Evolutionary conservation across 2,797 vertebrate genomes (phyloP).

Genomic region (Enteromius trimaculatus): DNA sequence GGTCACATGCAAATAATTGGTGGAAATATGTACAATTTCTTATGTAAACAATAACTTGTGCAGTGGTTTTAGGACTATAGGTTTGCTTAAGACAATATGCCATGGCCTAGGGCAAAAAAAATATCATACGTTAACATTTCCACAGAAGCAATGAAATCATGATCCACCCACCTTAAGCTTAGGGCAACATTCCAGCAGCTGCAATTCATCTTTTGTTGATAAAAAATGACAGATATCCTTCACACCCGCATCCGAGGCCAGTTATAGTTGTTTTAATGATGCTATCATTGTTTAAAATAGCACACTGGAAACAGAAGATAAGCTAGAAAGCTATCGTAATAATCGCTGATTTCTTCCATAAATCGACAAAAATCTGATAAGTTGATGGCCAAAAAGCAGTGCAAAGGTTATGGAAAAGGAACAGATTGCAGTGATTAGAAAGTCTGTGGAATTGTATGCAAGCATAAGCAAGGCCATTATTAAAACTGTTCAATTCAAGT

Average conservation of each 20-base stretch:
- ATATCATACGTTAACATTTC: not conserved
- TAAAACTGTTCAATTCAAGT: not conserved
- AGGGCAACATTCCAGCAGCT: not conserved
- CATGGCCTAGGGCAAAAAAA: not conserved
- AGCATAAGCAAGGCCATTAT: not conserved
- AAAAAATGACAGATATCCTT: slow-evolving; percentile 34
- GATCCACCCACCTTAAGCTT: slow-evolving; percentile 23
- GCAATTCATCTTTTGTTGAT: slow-evolving; percentile 15
- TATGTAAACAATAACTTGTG: not conserved
- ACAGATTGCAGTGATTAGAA: not conserved
- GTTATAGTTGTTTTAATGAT: not conserved
- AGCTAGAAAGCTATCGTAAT: not conserved
- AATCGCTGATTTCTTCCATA: not conserved
- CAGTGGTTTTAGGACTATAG: not conserved
- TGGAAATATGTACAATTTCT: not conserved
- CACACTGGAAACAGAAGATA: not conserved
- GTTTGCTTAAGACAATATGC: not conserved
- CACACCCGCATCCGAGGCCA: slow-evolving; percentile 53
- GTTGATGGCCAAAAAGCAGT: not conserved
- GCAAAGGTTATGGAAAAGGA: not conserved
- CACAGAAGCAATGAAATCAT: slow-evolving; percentile 6
- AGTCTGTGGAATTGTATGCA: not conserved
- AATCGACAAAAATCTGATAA: not conserved
- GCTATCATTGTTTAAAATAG: slow-evolving; percentile 1
- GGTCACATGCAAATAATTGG: slow-evolving; percentile 31